These are phyloP conservation scores for Cryptoleucopteryx plumbea DNA, from an alignment of 2,113 vertebrate species.

Conservation along the genomic window DNA sequence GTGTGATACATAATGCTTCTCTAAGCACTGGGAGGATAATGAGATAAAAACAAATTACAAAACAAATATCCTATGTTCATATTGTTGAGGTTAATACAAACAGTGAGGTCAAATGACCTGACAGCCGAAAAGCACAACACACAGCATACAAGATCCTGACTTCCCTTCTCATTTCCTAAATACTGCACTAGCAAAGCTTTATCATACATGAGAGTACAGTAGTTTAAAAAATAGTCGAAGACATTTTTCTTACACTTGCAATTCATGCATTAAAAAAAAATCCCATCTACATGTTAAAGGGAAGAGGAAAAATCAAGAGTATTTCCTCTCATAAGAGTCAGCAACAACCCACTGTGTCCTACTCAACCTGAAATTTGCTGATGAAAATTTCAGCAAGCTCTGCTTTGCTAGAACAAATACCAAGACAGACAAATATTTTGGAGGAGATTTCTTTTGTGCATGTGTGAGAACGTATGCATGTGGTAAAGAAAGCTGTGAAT, in stretches of 20 bases:
- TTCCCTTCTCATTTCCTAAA: neutral
- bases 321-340: neutral
- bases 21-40: neutral
- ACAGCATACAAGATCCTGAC: neutral
- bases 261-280: neutral
- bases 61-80: neutral
- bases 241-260: neutral
- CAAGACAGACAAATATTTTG: neutral
- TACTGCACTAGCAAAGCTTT: neutral
- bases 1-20: neutral
- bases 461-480: neutral
- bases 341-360: neutral
- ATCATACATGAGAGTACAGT: neutral
- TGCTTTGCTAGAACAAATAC: neutral
- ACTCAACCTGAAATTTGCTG: neutral
- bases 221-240: neutral
- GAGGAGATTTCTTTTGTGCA: neutral
- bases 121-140: neutral
- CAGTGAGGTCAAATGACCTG: neutral
- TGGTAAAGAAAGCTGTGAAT: neutral
- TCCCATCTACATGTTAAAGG: neutral
- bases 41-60: neutral
- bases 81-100: neutral
- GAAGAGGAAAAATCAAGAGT: neutral
- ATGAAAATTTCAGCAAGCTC: neutral